phyloP scores from a whole-genome alignment of 2,113 vertebrate genomes.

The Archocentrus centrarchus region DNA sequence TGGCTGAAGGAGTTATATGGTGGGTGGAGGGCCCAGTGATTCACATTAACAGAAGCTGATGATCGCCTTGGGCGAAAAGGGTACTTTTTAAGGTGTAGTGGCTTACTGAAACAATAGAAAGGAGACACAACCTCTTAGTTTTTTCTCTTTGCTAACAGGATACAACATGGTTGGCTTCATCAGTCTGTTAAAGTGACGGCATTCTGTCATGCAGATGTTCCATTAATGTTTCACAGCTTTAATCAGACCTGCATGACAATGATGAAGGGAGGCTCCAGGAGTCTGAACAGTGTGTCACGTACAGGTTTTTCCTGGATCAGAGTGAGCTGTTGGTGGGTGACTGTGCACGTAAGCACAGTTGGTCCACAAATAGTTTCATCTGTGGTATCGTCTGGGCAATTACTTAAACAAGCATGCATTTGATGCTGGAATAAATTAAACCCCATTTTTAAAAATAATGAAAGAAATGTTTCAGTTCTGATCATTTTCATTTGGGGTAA shows the following conservation, averaged over 20 bases:
- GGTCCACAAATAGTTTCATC: neutral
- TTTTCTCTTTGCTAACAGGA: slow-evolving; percentile 32
- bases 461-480: neutral
- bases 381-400: neutral
- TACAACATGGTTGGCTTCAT: neutral
- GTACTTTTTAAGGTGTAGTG: neutral
- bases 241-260: neutral
- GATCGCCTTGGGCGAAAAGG: neutral
- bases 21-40: slow-evolving; percentile 18
- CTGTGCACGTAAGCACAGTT: neutral
- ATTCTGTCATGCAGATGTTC: neutral
- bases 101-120: slow-evolving; percentile 1
- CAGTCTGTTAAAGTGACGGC: neutral
- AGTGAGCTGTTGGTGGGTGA: neutral
- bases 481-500: neutral
- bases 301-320: neutral
- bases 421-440: neutral
- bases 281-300: neutral
- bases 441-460: neutral
- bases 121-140: slow-evolving; percentile 13
- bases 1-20: neutral
- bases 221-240: neutral
- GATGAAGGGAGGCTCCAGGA: neutral
- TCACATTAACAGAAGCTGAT: slow-evolving; percentile 1
- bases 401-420: neutral